phyloP scores from a whole-genome alignment of 2,888 invertebrate genomes.

The Rhagium mordax region DNA sequence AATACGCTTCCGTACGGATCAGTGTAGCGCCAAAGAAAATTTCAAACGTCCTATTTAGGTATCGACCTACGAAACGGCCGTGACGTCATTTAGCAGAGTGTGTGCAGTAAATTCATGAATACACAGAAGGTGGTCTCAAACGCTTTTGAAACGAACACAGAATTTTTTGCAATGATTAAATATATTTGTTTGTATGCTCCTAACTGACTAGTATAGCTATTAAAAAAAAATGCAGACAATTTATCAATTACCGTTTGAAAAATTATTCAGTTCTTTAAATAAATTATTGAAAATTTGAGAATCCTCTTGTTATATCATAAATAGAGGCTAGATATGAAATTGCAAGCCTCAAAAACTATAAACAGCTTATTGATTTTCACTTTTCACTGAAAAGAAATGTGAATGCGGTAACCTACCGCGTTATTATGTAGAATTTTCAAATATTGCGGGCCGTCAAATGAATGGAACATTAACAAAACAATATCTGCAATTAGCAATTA shows the following conservation, averaged over 20 bases:
- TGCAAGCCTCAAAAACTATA: background rate
- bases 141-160: background rate
- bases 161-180: too few relatives aligned
- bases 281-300: too few relatives aligned
- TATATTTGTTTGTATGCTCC: background rate
- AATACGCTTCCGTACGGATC: background rate
- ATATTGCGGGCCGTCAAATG: background rate
- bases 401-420: background rate
- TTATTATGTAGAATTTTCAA: background rate
- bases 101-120: background rate
- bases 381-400: too few relatives aligned
- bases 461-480: background rate
- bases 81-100: background rate
- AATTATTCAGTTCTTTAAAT: background rate
- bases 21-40: constrained; percentile 2
- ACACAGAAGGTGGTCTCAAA: constrained; percentile 4
- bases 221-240: background rate
- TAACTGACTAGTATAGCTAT: background rate
- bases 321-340: background rate
- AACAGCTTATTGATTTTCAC: background rate
- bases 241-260: background rate
- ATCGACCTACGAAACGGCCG: background rate
- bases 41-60: constrained; percentile 17
- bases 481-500: background rate
- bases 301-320: too few relatives aligned